These are phyloP conservation scores for Tridacna gigas DNA, from an alignment of 2,888 invertebrate genomes.

Conservation along the genomic window DNA sequence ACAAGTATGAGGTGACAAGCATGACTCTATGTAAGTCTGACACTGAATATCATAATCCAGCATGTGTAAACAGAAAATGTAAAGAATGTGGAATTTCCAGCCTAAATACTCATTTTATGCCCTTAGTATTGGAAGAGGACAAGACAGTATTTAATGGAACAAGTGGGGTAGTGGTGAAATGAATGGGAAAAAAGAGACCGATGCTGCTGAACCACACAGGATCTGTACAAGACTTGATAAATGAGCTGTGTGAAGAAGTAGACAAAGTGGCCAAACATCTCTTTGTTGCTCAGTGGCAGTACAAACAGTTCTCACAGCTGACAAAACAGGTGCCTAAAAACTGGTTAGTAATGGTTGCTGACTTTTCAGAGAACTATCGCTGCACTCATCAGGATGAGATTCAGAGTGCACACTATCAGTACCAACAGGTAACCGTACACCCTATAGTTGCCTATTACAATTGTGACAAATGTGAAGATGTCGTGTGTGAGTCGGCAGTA, in stretches of 20 bases:
- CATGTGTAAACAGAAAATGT: no score
- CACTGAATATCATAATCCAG: no score
- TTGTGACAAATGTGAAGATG: conserved; percentile 7
- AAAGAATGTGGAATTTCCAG: no score
- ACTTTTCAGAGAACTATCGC: conserved; percentile 25
- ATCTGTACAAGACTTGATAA: background rate
- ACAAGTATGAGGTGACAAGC: no score
- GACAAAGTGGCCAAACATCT: conserved; percentile 10
- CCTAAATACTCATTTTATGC: no score
- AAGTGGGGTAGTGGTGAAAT: no score
- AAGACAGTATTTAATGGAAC: no score
- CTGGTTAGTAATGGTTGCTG: background rate
- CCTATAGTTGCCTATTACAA: conserved; percentile 23
- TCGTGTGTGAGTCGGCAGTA: background rate
- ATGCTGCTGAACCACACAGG: conserved; percentile 2
- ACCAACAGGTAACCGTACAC: conserved; percentile 17
- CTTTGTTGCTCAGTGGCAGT: conserved; percentile 26
- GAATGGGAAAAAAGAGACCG: no score
- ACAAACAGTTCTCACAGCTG: background rate
- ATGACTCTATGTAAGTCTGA: no score
- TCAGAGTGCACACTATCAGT: background rate
- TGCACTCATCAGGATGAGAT: background rate
- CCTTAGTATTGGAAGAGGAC: no score
- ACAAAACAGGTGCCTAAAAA: background rate
- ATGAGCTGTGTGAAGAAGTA: conserved; percentile 10